Conservation (phyloP, 2,888 invertebrate species). For the Copidosoma aretas region DNA sequence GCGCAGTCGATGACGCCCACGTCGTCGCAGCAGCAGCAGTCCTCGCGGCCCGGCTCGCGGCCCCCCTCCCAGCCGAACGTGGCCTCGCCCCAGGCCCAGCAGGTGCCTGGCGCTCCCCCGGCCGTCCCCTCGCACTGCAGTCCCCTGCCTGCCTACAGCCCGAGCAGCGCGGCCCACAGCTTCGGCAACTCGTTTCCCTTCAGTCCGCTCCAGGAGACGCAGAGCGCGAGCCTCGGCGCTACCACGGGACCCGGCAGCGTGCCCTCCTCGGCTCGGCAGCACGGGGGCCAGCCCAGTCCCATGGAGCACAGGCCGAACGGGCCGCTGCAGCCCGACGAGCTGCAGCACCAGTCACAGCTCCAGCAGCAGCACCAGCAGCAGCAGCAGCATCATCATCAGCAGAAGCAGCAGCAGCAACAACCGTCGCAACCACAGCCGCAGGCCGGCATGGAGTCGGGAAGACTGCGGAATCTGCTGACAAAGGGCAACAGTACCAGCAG, state of each 20-base stretch:
- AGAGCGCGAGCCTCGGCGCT: conserved; percentile 60
- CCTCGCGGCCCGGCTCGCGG: conserved; percentile 63
- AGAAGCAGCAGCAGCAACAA: conserved; percentile 23
- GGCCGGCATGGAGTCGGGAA: conserved; percentile 62
- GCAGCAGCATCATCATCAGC: no score
- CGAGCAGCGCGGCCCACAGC: conserved; percentile 62
- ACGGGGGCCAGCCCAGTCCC: conserved; percentile 19
- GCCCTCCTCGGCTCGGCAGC: conserved; percentile 55
- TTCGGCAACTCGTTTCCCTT: conserved; percentile 69
- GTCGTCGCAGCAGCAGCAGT: conserved; percentile 67
- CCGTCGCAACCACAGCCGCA: conserved; percentile 31
- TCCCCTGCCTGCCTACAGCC: conserved; percentile 61
- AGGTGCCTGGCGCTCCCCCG: neutral
- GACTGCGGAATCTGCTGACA: conserved; percentile 64
- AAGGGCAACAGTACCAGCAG: conserved; percentile 56
- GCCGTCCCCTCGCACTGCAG: conserved; percentile 56
- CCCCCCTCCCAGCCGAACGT: conserved; percentile 56
- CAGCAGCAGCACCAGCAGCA: conserved; percentile 68
- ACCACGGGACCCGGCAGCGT: conserved; percentile 56
- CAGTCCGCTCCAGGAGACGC: conserved; percentile 68
- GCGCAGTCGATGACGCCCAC: conserved; percentile 66
- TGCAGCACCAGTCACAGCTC: conserved; percentile 52
- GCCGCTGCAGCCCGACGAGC: conserved; percentile 30
- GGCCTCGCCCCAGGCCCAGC: conserved; percentile 53
- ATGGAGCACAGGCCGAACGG: conserved; percentile 35